Conservation (phyloP, 2,888 invertebrate species). For the Atherix ibis region DNA sequence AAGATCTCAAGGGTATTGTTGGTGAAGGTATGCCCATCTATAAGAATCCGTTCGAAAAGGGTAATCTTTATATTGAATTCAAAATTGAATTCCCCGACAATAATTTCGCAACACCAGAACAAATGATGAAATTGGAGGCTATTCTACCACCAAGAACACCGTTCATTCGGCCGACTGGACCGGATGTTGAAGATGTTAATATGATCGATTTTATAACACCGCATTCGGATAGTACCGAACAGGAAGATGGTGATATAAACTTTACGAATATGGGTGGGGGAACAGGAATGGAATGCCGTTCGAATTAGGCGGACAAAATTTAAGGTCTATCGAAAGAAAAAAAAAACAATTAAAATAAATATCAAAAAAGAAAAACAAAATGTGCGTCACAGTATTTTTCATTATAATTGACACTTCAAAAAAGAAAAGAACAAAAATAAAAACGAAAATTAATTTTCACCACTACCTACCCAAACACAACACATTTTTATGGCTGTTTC, state of each 20-base stretch:
- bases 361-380: conserved; percentile 4
- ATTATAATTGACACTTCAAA: neutral
- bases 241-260: conserved; percentile 40
- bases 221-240: conserved; percentile 44
- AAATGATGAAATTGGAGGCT: conserved; percentile 51
- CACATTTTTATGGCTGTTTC: no score
- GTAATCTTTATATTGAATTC: conserved; percentile 76
- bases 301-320: no score
- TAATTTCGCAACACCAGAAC: conserved; percentile 55
- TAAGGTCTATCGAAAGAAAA: neutral
- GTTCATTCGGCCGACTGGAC: conserved; percentile 57
- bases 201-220: conserved; percentile 61
- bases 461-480: no score
- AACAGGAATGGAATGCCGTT: conserved; percentile 62
- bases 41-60: conserved; percentile 71
- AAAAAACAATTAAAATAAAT: neutral
- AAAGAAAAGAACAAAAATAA: neutral
- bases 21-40: conserved; percentile 85
- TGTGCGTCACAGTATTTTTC: neutral
- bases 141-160: conserved; percentile 57
- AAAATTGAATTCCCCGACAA: conserved; percentile 70
- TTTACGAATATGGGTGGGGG: conserved; percentile 23
- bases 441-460: neutral
- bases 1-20: conserved; percentile 56
- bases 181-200: conserved; percentile 75